Conservation (phyloP, 1,140 invertebrate species). For the Drosophila nasuta region DNA sequence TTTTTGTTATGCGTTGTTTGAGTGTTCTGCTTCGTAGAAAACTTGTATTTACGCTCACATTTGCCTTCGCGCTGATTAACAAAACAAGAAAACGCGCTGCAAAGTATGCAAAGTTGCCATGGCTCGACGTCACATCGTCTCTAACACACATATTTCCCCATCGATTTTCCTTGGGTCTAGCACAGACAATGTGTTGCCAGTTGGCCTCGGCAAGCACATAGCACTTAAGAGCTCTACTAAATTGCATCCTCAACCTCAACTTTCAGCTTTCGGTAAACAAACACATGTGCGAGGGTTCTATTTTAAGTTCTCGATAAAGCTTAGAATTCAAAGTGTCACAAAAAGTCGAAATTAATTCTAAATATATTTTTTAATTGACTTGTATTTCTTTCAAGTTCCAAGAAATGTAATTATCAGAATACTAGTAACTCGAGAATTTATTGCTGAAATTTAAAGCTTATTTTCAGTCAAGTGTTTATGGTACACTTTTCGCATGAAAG, state of each 20-base stretch:
- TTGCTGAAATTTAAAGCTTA: no score
- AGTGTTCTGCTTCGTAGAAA: constrained; percentile 3
- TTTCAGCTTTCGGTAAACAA: background rate
- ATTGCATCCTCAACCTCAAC: constrained; percentile 36
- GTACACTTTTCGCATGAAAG: no score
- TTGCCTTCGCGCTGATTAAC: constrained; percentile 39
- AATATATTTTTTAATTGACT: no score
- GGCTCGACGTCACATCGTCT: constrained; percentile 6
- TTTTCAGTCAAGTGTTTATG: no score
- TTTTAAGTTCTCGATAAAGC: background rate
- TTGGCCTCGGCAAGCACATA: constrained; percentile 9
- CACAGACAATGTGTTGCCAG: constrained; percentile 24
- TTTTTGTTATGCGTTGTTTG: background rate
- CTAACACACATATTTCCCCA: constrained; percentile 10
- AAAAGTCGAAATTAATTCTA: no score
- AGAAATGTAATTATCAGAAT: no score
- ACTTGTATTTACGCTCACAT: constrained; percentile 24
- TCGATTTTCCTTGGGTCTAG: constrained; percentile 34
- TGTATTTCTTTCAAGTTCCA: no score
- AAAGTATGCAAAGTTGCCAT: constrained; percentile 39
- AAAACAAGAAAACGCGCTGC: constrained; percentile 13
- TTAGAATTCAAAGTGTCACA: background rate
- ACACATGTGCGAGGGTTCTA: background rate
- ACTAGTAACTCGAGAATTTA: no score
- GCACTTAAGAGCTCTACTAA: constrained; percentile 37